Conservation (phyloP, 53 echinoderm and acorn worm species). For the Crossaster papposus region DNA sequence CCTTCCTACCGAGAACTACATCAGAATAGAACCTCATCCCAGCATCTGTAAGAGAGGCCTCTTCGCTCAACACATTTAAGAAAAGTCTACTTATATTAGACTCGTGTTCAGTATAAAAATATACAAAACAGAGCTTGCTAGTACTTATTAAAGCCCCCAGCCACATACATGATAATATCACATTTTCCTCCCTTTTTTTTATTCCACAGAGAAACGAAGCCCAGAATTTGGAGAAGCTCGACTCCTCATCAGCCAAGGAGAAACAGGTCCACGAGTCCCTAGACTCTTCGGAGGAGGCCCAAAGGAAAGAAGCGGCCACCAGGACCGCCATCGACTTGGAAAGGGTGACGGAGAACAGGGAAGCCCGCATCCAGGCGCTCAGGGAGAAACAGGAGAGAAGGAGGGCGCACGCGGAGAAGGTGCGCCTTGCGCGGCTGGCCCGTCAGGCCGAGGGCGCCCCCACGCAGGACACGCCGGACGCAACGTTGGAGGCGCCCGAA, state of each 20-base stretch:
- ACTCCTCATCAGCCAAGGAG: constrained; percentile 87
- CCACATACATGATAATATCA: neutral
- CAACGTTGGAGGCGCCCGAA: neutral
- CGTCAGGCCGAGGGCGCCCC: constrained; percentile 70
- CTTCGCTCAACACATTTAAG: neutral
- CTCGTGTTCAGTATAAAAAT: neutral
- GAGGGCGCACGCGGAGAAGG: constrained; percentile 85
- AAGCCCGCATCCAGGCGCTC: constrained; percentile 74
- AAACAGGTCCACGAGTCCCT: constrained; percentile 71
- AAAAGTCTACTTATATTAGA: neutral
- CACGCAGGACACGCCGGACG: constrained; percentile 28
- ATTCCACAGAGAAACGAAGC: constrained; percentile 75
- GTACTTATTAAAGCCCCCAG: neutral
- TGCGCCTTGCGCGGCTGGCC: constrained; percentile 78
- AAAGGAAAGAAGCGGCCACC: constrained; percentile 70
- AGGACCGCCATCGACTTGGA: constrained; percentile 64
- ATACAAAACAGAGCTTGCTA: neutral
- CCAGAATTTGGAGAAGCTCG: constrained; percentile 82
- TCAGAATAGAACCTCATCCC: constrained; percentile 9
- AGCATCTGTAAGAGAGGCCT: constrained; percentile 5
- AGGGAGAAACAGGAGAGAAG: constrained; percentile 77
- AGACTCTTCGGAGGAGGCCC: constrained; percentile 70
- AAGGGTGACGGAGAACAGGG: constrained; percentile 77
- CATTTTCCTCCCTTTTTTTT: neutral
- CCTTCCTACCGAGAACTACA: neutral